Evolutionary conservation across 2,113 vertebrate species (phyloP), one percentile per base, ranked within the genome.

Genomic region (Strix uralensis): DNA sequence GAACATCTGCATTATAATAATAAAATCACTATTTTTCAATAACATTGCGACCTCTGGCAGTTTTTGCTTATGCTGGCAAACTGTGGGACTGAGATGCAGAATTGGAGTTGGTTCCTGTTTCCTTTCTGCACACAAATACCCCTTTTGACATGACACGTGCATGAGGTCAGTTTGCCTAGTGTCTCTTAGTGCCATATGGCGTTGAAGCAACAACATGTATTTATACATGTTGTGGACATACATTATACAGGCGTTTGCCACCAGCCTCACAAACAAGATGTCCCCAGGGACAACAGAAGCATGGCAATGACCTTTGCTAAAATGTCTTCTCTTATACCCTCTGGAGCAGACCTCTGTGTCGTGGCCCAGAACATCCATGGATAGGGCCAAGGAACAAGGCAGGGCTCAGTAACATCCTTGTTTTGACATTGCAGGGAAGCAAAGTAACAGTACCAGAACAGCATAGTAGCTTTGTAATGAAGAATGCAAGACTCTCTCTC

Each of bases 321-420:
- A 58, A 15, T 17, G 5, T 40, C 52, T 34, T 55, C 49, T 92
- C 47, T 32, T 36, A 0, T 7, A n/a, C 6, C 19, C 10, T 30
- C 47, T 42, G 40, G 27, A 72, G 47, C 52, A 67, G 36, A 52
- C 13, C 10, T n/a, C 27, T 49, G 26, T 89, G 70, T 25, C 2
- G 0, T 10, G 26, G 19, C 40, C 34, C 21, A n/a, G 16, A 25
- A 10, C 5, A 1, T 20, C 61, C 10, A 3, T 11, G 18, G 20
- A n/a, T 69, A 29, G 40, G 44, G 32, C 44, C 36, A 20, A 55
- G 44, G 15, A 82, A 2, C 11, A 13, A 15, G 40, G 16, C 47
- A 59, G n/a, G 47, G 26, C 47, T 91, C 18, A 30, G 42, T 29
- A 7, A 42, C 14, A 25, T 34, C 62, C 27, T 51, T 73, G 23